Conservation (phyloP, 2,797 vertebrate species). For the Notamacropus eugenii region DNA sequence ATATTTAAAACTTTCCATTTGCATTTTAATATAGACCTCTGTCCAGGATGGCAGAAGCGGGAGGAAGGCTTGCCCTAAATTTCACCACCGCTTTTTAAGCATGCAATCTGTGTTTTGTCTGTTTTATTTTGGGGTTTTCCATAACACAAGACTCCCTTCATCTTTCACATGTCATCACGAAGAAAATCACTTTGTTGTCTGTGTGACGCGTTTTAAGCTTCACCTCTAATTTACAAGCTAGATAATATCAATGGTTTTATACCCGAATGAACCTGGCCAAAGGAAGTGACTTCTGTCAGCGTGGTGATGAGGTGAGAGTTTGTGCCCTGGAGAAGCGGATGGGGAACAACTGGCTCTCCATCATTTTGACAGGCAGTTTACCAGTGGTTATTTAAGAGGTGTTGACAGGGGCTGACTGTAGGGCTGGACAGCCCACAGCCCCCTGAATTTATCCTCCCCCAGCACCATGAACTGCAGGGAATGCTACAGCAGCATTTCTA, state of each 20-base stretch:
- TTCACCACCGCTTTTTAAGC: not conserved
- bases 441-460: constrained; percentile 75
- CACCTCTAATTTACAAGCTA: constrained; percentile 17
- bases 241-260: constrained; percentile 17
- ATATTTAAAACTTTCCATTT: not conserved
- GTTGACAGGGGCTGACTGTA: constrained; percentile 73
- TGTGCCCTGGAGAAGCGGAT: constrained; percentile 73
- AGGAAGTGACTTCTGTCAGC: constrained; percentile 60
- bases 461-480: constrained; percentile 74
- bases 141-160: not conserved
- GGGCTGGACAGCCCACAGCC: constrained; percentile 63
- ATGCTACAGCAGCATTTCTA: constrained; percentile 77
- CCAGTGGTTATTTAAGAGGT: constrained; percentile 77
- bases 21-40: not conserved
- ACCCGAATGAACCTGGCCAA: not conserved
- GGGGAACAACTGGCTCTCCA: constrained; percentile 70
- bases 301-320: constrained; percentile 66
- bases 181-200: constrained; percentile 3
- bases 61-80: not conserved
- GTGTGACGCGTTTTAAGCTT: not conserved
- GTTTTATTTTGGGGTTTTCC: not conserved
- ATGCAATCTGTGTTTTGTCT: not conserved
- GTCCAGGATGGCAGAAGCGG: not conserved
- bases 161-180: not conserved
- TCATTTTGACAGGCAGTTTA: constrained; percentile 78